Evolutionary conservation across 1,140 invertebrate species (phyloP).

Genomic region (Drosophila mojavensis): DNA sequence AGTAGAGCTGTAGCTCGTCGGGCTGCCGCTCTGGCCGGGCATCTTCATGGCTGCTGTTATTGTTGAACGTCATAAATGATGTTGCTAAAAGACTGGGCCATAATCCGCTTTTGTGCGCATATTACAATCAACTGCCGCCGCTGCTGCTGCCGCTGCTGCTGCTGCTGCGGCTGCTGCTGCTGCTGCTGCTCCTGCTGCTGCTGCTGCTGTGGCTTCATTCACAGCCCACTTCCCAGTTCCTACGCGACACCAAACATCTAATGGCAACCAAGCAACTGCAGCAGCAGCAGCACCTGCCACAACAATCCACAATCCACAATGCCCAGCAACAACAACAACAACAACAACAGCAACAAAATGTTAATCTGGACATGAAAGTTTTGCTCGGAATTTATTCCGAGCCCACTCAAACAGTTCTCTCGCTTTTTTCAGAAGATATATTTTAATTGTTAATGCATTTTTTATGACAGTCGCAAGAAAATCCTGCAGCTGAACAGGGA

Average conservation of each 20-base stretch:
- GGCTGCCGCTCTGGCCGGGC: conserved; percentile 11
- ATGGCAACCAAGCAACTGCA: conserved; percentile 6
- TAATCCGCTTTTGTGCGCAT: conserved; percentile 81
- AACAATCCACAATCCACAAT: too few relatives aligned
- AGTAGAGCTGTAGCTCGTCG: conserved; percentile 6
- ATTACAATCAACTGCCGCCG: conserved; percentile 72
- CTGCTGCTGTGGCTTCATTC: neutral
- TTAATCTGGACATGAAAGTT: neutral
- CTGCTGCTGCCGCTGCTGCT: neutral
- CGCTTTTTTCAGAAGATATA: neutral
- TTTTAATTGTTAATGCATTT: too few relatives aligned
- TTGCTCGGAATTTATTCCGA: neutral
- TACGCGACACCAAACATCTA: neutral
- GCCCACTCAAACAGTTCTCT: too few relatives aligned
- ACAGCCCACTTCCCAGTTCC: neutral
- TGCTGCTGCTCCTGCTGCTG: neutral
- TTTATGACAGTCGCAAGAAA: too few relatives aligned
- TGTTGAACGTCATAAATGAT: conserved; percentile 80
- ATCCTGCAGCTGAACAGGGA: too few relatives aligned
- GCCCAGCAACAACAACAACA: conserved; percentile 5
- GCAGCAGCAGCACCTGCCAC: neutral
- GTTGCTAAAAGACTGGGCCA: conserved; percentile 74
- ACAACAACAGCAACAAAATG: conserved; percentile 1
- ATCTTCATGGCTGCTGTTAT: conserved; percentile 50
- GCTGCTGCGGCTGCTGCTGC: conserved; percentile 33